phyloP scores from a whole-genome alignment of 37 sponge, comb jelly and placozoan species.

The Geodia barretti region DNA sequence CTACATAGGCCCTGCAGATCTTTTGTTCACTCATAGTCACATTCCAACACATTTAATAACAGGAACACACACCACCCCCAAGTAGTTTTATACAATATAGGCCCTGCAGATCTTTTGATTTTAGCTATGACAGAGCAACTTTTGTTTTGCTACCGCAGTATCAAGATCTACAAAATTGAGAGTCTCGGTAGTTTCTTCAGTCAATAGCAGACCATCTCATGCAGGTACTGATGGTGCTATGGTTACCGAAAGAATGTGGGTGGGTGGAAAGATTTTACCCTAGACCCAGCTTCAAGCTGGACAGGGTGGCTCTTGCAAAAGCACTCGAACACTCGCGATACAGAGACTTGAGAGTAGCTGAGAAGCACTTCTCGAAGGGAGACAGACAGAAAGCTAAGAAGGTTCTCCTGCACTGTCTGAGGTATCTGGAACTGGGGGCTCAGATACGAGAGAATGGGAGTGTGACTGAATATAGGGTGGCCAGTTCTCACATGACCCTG shows the following conservation, averaged over 20 bases:
- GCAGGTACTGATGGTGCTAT: slow-evolving; percentile 45
- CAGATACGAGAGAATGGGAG: slow-evolving; percentile 30
- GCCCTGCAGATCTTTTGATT: no score
- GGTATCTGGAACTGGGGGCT: slow-evolving; percentile 24
- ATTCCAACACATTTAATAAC: no score
- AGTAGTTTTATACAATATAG: no score
- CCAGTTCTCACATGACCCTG: slow-evolving; percentile 1
- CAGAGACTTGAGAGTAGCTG: slow-evolving; percentile 63
- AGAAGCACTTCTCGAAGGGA: slow-evolving; percentile 69
- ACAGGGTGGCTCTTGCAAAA: slow-evolving; percentile 6
- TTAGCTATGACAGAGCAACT: no score
- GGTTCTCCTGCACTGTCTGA: slow-evolving; percentile 50
- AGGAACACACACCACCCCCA: no score
- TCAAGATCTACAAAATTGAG: no score
- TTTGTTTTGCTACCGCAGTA: no score
- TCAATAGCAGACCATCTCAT: slow-evolving; percentile 31
- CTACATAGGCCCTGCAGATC: no score
- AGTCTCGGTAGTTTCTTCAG: slow-evolving; percentile 25
- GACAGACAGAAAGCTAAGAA: slow-evolving; percentile 41
- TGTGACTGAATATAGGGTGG: slow-evolving; percentile 40
- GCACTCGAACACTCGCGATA: slow-evolving; percentile 24
- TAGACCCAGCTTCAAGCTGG: slow-evolving; percentile 19
- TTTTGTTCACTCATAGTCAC: no score
- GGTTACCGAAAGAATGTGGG: slow-evolving; percentile 22
- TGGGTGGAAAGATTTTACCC: slow-evolving; percentile 33